Conservation (phyloP, 2,797 vertebrate species). For the Rousettus madagascariensis region DNA sequence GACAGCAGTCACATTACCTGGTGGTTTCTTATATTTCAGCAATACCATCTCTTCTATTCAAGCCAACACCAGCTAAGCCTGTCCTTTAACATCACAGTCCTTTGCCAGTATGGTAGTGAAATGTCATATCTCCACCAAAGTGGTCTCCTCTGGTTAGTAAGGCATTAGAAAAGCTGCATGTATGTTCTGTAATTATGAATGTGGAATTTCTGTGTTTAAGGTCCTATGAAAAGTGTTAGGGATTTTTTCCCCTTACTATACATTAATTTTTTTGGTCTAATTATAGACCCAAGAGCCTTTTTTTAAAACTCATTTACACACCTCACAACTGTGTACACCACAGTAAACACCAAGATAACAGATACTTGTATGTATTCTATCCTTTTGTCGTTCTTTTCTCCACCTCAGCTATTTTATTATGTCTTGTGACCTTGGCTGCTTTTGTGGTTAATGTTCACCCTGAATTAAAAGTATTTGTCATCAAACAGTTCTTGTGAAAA, state of each 20-base stretch:
- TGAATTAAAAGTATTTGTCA: neutral
- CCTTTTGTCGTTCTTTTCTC: neutral
- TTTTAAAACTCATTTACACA: neutral
- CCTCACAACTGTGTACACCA: neutral
- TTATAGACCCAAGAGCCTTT: neutral
- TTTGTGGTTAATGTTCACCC: neutral
- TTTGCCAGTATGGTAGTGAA: neutral
- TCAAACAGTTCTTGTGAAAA: neutral
- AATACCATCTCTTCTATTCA: neutral
- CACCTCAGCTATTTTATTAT: neutral
- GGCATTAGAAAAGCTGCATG: neutral
- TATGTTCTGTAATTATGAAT: neutral
- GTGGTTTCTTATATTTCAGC: neutral
- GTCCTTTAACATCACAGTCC: neutral
- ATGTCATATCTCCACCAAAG: neutral
- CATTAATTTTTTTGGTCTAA: neutral
- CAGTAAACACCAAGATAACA: neutral
- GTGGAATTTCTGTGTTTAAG: neutral
- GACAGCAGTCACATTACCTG: fast-evolving
- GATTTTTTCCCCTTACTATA: neutral
- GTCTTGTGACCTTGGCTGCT: neutral
- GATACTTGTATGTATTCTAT: neutral
- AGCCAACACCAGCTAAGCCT: neutral
- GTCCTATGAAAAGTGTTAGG: neutral
- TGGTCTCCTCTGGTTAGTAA: neutral